Evolutionary conservation across 2,888 invertebrate species (phyloP), one percentile per base, ranked within the genome.

Genomic region (Leptopilina syphax): DNA sequence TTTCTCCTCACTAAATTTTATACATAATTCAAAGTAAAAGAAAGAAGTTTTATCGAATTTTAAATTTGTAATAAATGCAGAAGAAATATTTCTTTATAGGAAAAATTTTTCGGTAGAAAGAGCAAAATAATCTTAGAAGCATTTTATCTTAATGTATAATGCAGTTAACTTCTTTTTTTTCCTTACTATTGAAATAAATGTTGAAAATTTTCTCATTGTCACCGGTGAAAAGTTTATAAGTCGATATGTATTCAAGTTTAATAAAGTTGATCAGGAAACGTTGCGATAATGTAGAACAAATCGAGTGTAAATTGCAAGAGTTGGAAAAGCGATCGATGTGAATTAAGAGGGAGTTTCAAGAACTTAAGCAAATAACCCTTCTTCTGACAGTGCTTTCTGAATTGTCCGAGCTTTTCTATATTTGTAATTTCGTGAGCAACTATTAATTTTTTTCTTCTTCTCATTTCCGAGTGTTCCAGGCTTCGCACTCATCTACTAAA

Each of bases 281-380:
- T 34, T 57, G 50, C 8, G 54, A 73, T 73, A 73, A 73, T 73
- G 73, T 73, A 73, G 73, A 73, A 57, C 57, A 73, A 73, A 73
- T 73, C 57, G 73, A 73, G 73, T 27, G 57, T 73, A 73, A 73
- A 73, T 73, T 57, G 73, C 57, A 10, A n/a, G 50, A 73, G 73
- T 57, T 57, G 13, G 34, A 8, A 44, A 44, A 54, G 50, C 57
- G 57, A 73, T 73, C 73, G 73, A 73, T 57, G 57, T 73, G 73
- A 73, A 73, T 73, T 73, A 73, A 73, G 57, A 57, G 73, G 13
- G 73, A 73, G 73, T 57, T 54, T 70, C 70, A 70, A 70, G 70
- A 70, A 70, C 70, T 70, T 50, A 50, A 54, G 70, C 70, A 70
- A 70, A 70, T 70, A 70, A 70, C 70, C 70, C 70, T 27, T 34